Evolutionary conservation across 2,888 invertebrate species (phyloP), one percentile per base, ranked within the genome.

Genomic region (Metacarcinus magister): DNA sequence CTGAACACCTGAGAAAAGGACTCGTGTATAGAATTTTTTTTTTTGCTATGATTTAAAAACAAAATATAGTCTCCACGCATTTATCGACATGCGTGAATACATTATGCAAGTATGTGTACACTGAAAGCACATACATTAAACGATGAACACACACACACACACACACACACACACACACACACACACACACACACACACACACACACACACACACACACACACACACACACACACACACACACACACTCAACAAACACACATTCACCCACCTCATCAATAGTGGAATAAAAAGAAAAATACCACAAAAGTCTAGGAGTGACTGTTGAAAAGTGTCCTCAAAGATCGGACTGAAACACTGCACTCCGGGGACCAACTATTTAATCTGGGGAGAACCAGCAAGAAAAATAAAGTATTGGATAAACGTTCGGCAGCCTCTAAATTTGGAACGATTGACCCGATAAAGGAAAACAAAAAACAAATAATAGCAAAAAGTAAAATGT

Each of bases 161-260:
- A 67, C 67, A 39, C 44, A 39, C 43, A 19, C 28, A 23, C 91
- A 8, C 46, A 46, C 91, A 23, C 46, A 46, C 23, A 23, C 28
- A 46, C 91, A 91, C 46, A 91, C 91, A 91, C 46, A 91, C 91
- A 91, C 46, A 91, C 91, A 91, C 46, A 91, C 91, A 43, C 23
- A 39, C 90, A 39, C 44, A 39, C 16, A 19, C 28, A 23, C 91
- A 8, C 46, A 46, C 46, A 23, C 46, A 46, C 23, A 23, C 28
- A n/a, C 46, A 91, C 46, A 91, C 91, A 91, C 46, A 44, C 44
- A 91, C 46, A 91, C 91, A 91, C 46, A 91, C 91, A 43, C 23
- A 39, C 44, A 39, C 46, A 39, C 91, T 10, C 19, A 91, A 43
- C 91, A 43, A 23, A 43, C 91, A 91, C 48, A 92, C 92, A 82